Conservation (phyloP, 2,888 invertebrate species). For the Agrochola lychnidis region DNA sequence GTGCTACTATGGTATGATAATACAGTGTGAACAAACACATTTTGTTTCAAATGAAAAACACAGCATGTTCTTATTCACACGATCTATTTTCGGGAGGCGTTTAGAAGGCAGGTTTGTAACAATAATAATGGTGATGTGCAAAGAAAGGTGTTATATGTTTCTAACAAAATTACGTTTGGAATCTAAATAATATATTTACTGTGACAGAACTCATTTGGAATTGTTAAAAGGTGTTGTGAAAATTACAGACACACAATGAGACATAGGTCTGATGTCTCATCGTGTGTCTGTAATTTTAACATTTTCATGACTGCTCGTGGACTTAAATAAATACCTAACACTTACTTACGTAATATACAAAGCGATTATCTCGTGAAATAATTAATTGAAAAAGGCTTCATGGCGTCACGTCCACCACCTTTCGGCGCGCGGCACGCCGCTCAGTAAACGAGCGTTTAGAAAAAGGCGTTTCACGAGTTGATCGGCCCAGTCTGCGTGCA, state of each 20-base stretch:
- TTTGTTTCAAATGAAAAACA: constrained; percentile 7
- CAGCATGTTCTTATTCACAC: constrained; percentile 17
- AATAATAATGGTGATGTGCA: background rate
- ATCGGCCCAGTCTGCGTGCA: too few relatives aligned
- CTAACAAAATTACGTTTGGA: background rate
- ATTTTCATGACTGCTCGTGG: background rate
- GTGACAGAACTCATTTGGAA: background rate
- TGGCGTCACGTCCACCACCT: too few relatives aligned
- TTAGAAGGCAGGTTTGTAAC: background rate
- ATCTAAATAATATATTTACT: constrained; percentile 14
- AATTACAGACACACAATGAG: background rate
- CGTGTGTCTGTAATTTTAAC: too few relatives aligned
- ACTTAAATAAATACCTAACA: background rate
- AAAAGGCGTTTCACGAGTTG: too few relatives aligned
- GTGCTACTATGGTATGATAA: too few relatives aligned
- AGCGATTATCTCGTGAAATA: background rate
- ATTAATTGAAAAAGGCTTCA: too few relatives aligned
- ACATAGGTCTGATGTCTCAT: too few relatives aligned
- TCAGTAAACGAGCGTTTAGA: too few relatives aligned
- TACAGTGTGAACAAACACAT: background rate
- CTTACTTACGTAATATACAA: too few relatives aligned
- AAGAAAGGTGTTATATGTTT: constrained; percentile 6
- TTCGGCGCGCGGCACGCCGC: too few relatives aligned
- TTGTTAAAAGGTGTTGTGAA: background rate
- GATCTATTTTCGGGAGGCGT: constrained; percentile 15